These are phyloP conservation scores for Oncopeltus fasciatus DNA, from an alignment of 1,140 invertebrate genomes.

Conservation along the genomic window DNA sequence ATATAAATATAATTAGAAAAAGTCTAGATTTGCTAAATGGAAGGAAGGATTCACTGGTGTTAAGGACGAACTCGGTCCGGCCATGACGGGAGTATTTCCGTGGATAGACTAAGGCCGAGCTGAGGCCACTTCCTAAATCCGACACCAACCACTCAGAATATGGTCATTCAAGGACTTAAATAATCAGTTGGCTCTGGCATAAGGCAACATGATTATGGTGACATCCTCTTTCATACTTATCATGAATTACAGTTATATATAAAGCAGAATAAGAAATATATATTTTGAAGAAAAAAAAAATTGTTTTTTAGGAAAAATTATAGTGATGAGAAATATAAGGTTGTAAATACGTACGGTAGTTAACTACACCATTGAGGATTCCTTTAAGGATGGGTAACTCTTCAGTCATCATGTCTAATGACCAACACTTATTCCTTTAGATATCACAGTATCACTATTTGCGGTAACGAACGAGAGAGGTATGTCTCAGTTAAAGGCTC, in stretches of 20 bases:
- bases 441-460: no score
- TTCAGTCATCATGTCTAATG: constrained; percentile 47
- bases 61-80: background rate
- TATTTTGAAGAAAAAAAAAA: no score
- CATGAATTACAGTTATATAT: no score
- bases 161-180: no score
- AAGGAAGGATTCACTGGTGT: background rate
- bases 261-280: no score
- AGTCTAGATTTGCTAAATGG: no score
- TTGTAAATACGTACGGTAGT: constrained; percentile 58
- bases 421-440: background rate
- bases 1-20: no score
- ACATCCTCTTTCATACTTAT: no score
- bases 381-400: constrained; percentile 75
- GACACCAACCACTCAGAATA: no score
- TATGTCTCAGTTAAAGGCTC: no score
- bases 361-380: constrained; percentile 71
- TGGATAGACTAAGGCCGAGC: background rate
- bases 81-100: constrained; percentile 1
- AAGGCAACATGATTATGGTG: background rate
- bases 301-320: no score
- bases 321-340: background rate
- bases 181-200: background rate
- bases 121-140: constrained; percentile 10
- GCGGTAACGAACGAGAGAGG: no score